Evolutionary conservation across 2,888 invertebrate species (phyloP), one percentile per base, ranked within the genome.

Genomic region (Panzeria rudis): DNA sequence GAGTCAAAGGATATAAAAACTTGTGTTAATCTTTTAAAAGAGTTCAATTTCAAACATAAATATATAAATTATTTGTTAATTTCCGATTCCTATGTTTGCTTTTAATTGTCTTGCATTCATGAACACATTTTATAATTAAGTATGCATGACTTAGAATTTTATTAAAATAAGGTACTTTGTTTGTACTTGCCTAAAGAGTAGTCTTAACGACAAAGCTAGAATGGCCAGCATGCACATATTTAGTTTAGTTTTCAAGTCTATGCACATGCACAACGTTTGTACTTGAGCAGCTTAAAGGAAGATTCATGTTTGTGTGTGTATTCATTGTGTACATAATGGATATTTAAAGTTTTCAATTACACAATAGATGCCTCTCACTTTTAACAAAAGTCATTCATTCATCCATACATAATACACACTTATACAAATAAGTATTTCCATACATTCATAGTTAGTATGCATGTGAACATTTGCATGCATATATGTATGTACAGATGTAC

Each of bases 331-430:
- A 61, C 50, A 81, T 68, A 73, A 68, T 80, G 35, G 41, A 84
- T 41, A 71, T 81, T 81, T 81, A 77, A 84, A 72, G 72, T 72
- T 77, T 84, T 84, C 81, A 81, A 77, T 81, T 62, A 77, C 72
- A 72, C 54, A 76, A 69, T 82, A 66, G 66, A 82, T 76, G 62
- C 75, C 54, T 9, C n/a, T 47, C 25, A 75, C 25, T 61, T 75
- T 81, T 35, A 72, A 23, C 29, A 77, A 79, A 64, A 41, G 32
- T 23, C 54, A 47, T 56, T 56, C 20, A 76, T 62, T 66, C 54
- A 38, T 44, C 44, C n/a, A 41, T 41, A 11, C 29, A 66, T 35
- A 64, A 44, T 50, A 41, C 54, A 35, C 41, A 54, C 17, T 47
- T 56, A n/a, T 35, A 23, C 41, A 25, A 20, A 52, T 59, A 32